phyloP scores from a whole-genome alignment of 2,797 vertebrate species.

The Siniperca undulata region DNA sequence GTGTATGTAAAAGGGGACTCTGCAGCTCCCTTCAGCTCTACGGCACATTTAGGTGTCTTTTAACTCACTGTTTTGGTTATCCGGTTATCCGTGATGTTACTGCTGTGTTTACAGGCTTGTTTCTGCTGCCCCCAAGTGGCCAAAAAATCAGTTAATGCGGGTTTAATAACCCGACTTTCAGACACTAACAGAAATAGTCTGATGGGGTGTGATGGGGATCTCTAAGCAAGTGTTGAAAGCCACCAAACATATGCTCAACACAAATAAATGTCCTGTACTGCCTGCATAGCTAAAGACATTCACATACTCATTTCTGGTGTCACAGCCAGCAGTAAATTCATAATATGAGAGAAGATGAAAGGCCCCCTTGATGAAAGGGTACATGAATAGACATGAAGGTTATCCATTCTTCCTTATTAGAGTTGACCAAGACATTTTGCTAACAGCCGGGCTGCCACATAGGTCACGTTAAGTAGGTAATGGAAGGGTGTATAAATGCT shows the following conservation, averaged over 20 bases:
- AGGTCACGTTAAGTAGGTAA: slow-evolving; percentile 59
- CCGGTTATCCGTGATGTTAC: neutral
- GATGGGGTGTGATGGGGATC: neutral
- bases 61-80: neutral
- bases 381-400: slow-evolving; percentile 70
- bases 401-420: slow-evolving; percentile 69
- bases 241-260: slow-evolving; percentile 33
- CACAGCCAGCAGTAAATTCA: slow-evolving; percentile 60
- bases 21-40: neutral
- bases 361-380: slow-evolving; percentile 66
- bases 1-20: neutral
- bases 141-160: neutral
- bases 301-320: slow-evolving; percentile 32
- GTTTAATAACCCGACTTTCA: neutral
- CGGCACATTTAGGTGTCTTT: accelerated
- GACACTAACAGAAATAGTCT: neutral
- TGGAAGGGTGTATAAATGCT: slow-evolving; percentile 46
- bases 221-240: slow-evolving; percentile 61
- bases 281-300: slow-evolving; percentile 50
- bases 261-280: slow-evolving; percentile 52
- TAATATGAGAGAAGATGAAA: slow-evolving; percentile 60
- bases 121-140: neutral
- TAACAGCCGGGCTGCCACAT: slow-evolving; percentile 57
- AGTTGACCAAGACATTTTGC: slow-evolving; percentile 56
- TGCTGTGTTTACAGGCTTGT: neutral